A percentile compares a stretch with the other conserved stretches of the same genome.
Conservation (phyloP, 2,797 vertebrate species). For the Coendou prehensilis region DNA sequence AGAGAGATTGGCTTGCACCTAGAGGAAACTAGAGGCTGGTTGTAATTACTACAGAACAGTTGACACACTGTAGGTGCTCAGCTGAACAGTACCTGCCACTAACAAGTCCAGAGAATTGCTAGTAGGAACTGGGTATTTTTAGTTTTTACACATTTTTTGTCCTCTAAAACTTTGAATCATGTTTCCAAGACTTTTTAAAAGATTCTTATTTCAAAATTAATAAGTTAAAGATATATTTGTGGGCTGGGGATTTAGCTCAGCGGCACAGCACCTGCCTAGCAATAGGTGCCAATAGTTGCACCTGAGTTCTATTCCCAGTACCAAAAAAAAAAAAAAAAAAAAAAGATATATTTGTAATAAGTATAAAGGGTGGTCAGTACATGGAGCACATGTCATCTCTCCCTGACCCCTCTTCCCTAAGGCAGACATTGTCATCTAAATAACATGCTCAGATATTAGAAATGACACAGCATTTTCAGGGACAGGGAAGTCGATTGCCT, state of each 20-base stretch:
- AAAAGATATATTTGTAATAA: slow-evolving; percentile 10
- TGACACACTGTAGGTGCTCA: background rate
- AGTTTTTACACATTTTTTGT: background rate
- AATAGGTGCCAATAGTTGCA: too few relatives aligned
- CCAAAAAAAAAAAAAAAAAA: too few relatives aligned
- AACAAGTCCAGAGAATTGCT: background rate
- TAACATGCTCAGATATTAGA: background rate
- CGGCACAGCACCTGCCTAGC: too few relatives aligned
- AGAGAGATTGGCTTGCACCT: background rate
- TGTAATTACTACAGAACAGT: background rate
- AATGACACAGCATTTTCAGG: background rate
- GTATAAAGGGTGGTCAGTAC: background rate
- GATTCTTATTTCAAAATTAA: slow-evolving; percentile 56
- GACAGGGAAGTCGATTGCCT: background rate
- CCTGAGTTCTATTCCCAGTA: too few relatives aligned
- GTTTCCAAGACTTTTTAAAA: slow-evolving; percentile 26
- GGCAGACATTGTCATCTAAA: background rate
- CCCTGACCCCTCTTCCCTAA: background rate
- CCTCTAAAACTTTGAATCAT: background rate
- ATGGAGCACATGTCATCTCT: background rate
- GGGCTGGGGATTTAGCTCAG: too few relatives aligned
- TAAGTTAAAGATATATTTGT: background rate
- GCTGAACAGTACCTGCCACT: background rate
- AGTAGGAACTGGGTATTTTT: background rate
- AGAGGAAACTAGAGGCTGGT: background rate